Evolutionary conservation across 2,888 invertebrate species (phyloP).

Genomic region (Rhamphomyia laevipes): DNA sequence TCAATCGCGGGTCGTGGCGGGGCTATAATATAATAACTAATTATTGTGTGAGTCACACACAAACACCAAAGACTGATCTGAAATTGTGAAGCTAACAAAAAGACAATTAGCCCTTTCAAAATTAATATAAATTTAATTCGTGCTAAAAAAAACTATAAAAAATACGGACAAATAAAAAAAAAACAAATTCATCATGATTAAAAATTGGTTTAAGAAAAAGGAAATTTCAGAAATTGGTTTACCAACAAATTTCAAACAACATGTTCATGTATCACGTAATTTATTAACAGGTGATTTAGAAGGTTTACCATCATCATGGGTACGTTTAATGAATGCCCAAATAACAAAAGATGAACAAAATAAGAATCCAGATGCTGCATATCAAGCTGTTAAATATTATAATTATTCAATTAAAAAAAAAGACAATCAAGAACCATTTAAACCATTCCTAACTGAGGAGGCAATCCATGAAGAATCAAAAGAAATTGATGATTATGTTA

Average conservation of each 20-base stretch:
- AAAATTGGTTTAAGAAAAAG: constrained; percentile 36
- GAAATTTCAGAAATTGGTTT: constrained; percentile 52
- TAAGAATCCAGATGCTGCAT: constrained; percentile 80
- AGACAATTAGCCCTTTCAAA: no score
- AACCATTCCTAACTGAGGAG: constrained; percentile 70
- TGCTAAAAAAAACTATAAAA: no score
- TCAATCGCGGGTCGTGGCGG: no score
- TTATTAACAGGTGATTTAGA: constrained; percentile 69
- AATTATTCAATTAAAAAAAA: constrained; percentile 79
- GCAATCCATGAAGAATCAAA: constrained; percentile 72
- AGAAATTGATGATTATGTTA: constrained; percentile 65
- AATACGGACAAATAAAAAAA: no score
- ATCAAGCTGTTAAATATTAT: constrained; percentile 83
- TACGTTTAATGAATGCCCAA: constrained; percentile 64
- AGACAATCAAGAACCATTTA: constrained; percentile 57
- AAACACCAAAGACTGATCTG: no score
- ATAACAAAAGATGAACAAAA: constrained; percentile 79
- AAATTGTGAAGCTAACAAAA: no score
- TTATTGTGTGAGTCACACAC: no score
- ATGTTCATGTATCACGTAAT: constrained; percentile 80
- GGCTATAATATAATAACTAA: no score
- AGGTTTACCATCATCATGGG: constrained; percentile 77
- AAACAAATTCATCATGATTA: constrained; percentile 12
- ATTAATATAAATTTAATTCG: no score
- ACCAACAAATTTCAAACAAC: constrained; percentile 75